Conservation (phyloP, 2,888 invertebrate species). For the Eilema caniola region DNA sequence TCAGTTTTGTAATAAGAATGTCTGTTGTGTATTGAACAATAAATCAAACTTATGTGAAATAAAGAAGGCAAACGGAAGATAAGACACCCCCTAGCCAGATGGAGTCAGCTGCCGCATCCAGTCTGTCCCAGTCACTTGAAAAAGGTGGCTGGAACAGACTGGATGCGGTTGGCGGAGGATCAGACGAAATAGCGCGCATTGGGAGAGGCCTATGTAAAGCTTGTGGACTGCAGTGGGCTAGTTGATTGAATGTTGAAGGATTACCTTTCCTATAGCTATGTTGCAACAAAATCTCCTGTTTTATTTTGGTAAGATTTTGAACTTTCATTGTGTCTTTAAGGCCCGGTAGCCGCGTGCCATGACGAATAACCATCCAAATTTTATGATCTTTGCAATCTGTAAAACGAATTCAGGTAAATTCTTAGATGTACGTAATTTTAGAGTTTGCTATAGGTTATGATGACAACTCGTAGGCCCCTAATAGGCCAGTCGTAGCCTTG, state of each 20-base stretch:
- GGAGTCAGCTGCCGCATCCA: too few relatives aligned
- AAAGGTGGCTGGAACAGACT: too few relatives aligned
- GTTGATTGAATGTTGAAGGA: too few relatives aligned
- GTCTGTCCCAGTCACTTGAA: too few relatives aligned
- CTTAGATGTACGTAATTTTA: neutral
- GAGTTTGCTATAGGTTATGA: neutral
- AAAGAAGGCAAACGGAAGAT: too few relatives aligned
- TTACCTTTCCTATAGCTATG: conserved; percentile 82
- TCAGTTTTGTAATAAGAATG: neutral
- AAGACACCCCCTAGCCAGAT: too few relatives aligned
- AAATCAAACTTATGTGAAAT: too few relatives aligned
- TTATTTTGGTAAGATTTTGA: conserved; percentile 83
- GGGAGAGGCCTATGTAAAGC: too few relatives aligned
- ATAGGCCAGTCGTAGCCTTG: neutral
- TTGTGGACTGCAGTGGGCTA: too few relatives aligned
- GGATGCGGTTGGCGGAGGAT: too few relatives aligned
- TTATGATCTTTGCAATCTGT: conserved; percentile 89
- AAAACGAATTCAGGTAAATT: conserved; percentile 28
- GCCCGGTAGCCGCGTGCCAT: conserved; percentile 92
- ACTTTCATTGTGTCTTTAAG: conserved; percentile 85
- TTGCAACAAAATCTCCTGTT: conserved; percentile 84
- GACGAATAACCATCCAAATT: conserved; percentile 92
- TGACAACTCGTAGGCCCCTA: neutral
- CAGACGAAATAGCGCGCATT: too few relatives aligned
- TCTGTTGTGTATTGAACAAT: too few relatives aligned